Evolutionary conservation across 1,140 invertebrate species (phyloP), one percentile per base, ranked within the genome.

Genomic region (Drosophila gunungcola): DNA sequence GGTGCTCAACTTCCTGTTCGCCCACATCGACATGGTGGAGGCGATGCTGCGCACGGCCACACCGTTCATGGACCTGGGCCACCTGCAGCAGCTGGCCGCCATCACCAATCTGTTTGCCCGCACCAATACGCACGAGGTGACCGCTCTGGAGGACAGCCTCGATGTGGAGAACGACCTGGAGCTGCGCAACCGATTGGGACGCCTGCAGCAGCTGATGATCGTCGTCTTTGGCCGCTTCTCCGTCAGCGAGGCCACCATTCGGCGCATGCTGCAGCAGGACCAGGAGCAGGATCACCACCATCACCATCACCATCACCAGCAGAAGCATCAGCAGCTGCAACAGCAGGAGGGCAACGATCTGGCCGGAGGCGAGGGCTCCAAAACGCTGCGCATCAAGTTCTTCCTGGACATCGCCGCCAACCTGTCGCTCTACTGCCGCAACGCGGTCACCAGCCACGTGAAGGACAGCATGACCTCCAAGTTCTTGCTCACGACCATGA

Each of bases 1-100:
- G 93, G 94, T 97, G 39, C 94, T 96, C 45, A 95, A 96, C 67
- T 96, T 97, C 73, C 89, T 98, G 32, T 94, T 97, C 46, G 95
- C 95, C 53, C 97, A 98, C 92, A 93, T 95, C 36, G 97, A 98
- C 73, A 95, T 96, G 32, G 94, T 98, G 13, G 96, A 96, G 75
- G 94, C 95, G 73, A 95, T 97, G 42, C 91, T 98, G 12, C 82
- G 94, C 77, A 94, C 95, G 45, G 95, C 95, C 16, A 95, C 95
- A 67, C 95, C 95, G 0, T 94, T 93, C 25, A 94, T 96, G 1
- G 94, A 94, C 0, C 73, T 93, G 1, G 94, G 94, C 6, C 91
- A 95, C 25, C 92, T 98, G 27, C 94, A 95, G 68, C 96, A 97
- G 88, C 92, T 97, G 38, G 95, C 96, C 9, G 94, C 95, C 11